Evolutionary conservation across 2,888 invertebrate species (phyloP).

Genomic region (Cepaea hortensis): DNA sequence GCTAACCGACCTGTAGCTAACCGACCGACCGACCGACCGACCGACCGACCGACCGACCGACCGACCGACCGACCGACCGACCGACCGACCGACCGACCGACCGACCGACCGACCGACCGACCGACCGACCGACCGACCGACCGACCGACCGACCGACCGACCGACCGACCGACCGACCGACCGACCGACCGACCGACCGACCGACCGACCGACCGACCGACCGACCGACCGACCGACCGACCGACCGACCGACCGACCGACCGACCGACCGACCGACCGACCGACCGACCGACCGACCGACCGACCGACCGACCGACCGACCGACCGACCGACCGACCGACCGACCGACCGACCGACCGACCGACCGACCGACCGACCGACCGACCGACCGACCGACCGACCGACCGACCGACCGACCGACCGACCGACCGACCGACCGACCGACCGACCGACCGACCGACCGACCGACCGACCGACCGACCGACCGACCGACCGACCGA

Average conservation of each 20-base stretch:
- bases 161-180: too few species aligned
- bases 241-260: too few species aligned
- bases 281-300: constrained; percentile 14
- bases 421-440: constrained; percentile 14
- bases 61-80: neutral
- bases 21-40: too few species aligned
- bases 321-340: constrained; percentile 14
- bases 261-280: constrained; percentile 11
- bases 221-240: too few species aligned
- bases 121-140: too few species aligned
- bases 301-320: constrained; percentile 14
- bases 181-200: too few species aligned
- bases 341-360: constrained; percentile 14
- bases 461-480: constrained; percentile 1
- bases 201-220: too few species aligned
- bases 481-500: neutral
- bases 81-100: too few species aligned
- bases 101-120: too few species aligned
- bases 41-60: too few species aligned
- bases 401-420: constrained; percentile 14
- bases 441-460: constrained; percentile 9
- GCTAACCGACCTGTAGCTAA: too few species aligned
- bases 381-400: constrained; percentile 11
- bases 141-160: too few species aligned
- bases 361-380: constrained; percentile 12